Conservation (phyloP, 2,888 invertebrate species). For the Saturnia japonica region DNA sequence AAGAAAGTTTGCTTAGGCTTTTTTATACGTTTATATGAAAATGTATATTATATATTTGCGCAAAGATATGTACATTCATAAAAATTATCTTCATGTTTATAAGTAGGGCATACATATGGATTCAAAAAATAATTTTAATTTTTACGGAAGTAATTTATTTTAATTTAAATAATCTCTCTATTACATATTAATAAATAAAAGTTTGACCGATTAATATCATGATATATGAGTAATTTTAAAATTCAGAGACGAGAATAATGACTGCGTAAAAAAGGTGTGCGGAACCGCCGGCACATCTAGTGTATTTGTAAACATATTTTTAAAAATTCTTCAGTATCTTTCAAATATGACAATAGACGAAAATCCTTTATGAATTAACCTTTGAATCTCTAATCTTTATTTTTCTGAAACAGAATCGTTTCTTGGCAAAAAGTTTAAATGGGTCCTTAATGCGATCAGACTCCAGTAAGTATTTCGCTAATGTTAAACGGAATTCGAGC, state of each 20-base stretch:
- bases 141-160: too few relatives aligned
- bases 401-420: conserved; percentile 67
- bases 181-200: too few relatives aligned
- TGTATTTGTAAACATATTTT: background rate
- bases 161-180: too few relatives aligned
- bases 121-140: too few relatives aligned
- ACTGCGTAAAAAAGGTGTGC: too few relatives aligned
- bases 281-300: too few relatives aligned
- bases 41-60: background rate
- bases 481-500: conserved; percentile 75
- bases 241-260: too few relatives aligned
- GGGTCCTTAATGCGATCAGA: conserved; percentile 75
- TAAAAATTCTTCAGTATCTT: background rate
- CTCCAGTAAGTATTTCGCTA: conserved; percentile 70
- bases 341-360: background rate
- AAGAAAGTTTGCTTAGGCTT: conserved; percentile 16
- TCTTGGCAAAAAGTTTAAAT: conserved; percentile 73
- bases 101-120: too few relatives aligned
- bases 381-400: conserved; percentile 53
- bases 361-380: conserved; percentile 9
- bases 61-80: background rate
- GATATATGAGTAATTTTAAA: too few relatives aligned
- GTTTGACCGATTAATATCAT: too few relatives aligned
- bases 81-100: background rate
- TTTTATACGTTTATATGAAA: background rate